Conservation (phyloP, 2,888 invertebrate species). For the Drosophila sordidula region DNA sequence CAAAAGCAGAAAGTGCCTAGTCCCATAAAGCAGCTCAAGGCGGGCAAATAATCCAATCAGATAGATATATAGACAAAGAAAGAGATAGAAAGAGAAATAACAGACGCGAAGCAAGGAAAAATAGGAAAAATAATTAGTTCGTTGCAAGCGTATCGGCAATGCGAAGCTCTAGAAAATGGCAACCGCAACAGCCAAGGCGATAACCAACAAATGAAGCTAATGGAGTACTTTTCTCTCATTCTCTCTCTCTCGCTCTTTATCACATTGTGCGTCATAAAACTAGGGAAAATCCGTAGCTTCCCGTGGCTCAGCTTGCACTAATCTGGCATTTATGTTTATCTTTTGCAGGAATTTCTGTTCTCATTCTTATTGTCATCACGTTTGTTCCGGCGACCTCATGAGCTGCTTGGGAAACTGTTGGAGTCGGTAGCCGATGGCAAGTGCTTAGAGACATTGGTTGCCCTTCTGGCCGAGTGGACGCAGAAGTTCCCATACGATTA, state of each 20-base stretch:
- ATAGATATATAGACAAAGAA: not conserved
- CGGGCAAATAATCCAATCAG: constrained; percentile 10
- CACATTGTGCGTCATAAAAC: not conserved
- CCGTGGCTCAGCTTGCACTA: constrained; percentile 11
- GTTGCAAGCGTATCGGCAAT: constrained; percentile 51
- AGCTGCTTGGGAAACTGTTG: constrained; percentile 84
- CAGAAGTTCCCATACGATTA: constrained; percentile 85
- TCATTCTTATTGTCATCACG: constrained; percentile 85
- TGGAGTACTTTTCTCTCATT: constrained; percentile 11
- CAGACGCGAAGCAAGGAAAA: constrained; percentile 24
- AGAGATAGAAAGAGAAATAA: not conserved
- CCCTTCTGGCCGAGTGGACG: constrained; percentile 84
- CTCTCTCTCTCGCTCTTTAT: not conserved
- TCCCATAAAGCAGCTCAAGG: not conserved
- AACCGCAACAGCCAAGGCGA: not conserved
- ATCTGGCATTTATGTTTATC: constrained; percentile 34
- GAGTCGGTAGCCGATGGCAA: constrained; percentile 84
- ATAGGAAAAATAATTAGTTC: constrained; percentile 77
- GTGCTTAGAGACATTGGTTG: constrained; percentile 84
- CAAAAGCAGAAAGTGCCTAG: not conserved
- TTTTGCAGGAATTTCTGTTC: constrained; percentile 84
- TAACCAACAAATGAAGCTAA: constrained; percentile 22
- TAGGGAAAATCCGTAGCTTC: not conserved
- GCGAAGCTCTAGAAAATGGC: not conserved
- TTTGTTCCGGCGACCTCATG: constrained; percentile 85